Evolutionary conservation across 2,797 vertebrate species (phyloP).

Genomic region (Crypturellus tataupa): DNA sequence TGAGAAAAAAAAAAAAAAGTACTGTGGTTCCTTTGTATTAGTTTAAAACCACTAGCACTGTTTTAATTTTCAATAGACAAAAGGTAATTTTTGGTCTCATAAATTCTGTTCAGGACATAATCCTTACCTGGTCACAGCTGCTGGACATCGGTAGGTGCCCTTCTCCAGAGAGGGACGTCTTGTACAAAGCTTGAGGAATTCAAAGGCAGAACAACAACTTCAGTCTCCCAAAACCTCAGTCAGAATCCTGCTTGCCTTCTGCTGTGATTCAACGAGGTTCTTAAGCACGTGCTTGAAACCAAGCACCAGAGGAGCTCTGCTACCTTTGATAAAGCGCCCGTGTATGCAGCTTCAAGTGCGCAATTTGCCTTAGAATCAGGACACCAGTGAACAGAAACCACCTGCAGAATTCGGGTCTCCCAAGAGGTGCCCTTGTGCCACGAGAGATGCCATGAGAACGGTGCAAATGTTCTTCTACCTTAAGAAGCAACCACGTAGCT

Average conservation of each 20-base stretch:
- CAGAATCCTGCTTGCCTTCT: background rate
- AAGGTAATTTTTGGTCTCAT: constrained; percentile 74
- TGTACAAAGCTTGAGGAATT: constrained; percentile 12
- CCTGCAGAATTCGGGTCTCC: background rate
- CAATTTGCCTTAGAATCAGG: background rate
- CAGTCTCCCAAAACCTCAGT: background rate
- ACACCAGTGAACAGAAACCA: background rate
- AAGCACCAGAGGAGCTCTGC: background rate
- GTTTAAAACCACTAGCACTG: background rate
- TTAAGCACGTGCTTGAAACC: background rate
- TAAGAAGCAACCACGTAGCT: background rate
- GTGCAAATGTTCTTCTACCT: background rate
- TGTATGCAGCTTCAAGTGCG: background rate
- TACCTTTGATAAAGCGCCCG: background rate
- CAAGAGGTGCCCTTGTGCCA: background rate
- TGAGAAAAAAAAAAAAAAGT: background rate
- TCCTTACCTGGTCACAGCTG: constrained; percentile 68
- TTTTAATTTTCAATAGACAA: constrained; percentile 69
- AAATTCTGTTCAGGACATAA: constrained; percentile 55
- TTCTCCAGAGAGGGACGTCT: constrained; percentile 2
- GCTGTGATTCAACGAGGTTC: background rate
- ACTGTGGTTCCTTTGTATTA: constrained; percentile 60
- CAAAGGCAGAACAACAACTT: constrained; percentile 23
- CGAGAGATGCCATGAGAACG: too few species aligned
- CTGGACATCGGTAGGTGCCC: constrained; percentile 7